Conservation (phyloP, 2,888 invertebrate species). For the Acleris cristana region DNA sequence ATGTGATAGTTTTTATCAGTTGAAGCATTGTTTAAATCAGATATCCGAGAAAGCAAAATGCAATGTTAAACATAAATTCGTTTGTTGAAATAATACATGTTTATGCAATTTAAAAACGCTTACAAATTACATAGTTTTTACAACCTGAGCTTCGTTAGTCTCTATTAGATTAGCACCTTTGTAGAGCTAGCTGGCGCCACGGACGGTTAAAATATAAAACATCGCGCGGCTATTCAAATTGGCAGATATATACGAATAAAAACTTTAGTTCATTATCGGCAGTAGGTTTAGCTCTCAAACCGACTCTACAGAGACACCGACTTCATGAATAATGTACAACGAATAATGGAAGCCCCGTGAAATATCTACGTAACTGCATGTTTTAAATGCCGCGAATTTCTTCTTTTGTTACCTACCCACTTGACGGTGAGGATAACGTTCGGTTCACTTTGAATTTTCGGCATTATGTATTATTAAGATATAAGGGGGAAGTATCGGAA, state of each 20-base stretch:
- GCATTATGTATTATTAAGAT: conserved; percentile 25
- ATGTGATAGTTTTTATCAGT: no score
- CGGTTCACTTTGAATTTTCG: conserved; percentile 19
- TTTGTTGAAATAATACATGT: conserved; percentile 1
- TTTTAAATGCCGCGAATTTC: conserved; percentile 71
- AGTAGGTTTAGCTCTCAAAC: conserved; percentile 68
- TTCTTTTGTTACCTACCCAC: conserved; percentile 61
- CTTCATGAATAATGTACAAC: conserved; percentile 79
- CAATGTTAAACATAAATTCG: no score
- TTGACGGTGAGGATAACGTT: conserved; percentile 12
- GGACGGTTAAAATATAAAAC: conserved; percentile 24
- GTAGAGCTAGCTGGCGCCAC: conserved; percentile 26
- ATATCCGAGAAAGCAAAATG: no score
- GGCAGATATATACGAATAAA: conserved; percentile 49
- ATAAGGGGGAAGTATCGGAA: conserved; percentile 7
- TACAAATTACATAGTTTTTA: conserved; percentile 18
- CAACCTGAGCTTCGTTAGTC: conserved; percentile 38
- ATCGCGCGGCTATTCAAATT: conserved; percentile 16
- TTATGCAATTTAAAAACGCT: neutral
- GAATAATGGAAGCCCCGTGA: conserved; percentile 71
- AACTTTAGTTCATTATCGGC: conserved; percentile 74
- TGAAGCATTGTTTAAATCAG: no score
- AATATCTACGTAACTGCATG: conserved; percentile 70
- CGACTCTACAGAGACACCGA: conserved; percentile 73
- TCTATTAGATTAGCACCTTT: conserved; percentile 39